Evolutionary conservation across 2,888 invertebrate genomes (phyloP), one percentile per base, ranked within the genome.

Genomic region (Odontomyia ornata): DNA sequence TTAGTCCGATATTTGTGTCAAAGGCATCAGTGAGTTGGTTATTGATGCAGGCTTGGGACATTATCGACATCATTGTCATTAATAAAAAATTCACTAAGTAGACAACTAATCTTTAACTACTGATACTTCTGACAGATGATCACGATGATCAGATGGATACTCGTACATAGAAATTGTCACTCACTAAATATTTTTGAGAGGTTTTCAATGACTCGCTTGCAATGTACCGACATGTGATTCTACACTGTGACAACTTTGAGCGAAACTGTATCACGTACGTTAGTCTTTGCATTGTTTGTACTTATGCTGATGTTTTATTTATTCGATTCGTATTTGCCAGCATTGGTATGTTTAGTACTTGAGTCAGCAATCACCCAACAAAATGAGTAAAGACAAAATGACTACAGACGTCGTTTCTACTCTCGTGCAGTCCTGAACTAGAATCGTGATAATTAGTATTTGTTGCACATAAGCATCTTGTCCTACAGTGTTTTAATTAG

Each of bases 281-380:
- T 60, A 9, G 60, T 7, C 13, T 13, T 7, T 3, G 60, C 18
- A 23, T 25, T 60, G 9, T 60, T 60, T 60, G 25, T 60, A 23
- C 60, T 60, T 60, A 60, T 60, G 43, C 43, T 67, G 43, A 67
- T 67, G 67, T 23, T 67, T 43, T 67, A 67, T 67, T 36, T 21
- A 67, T 67, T 67, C 67, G 67, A 67, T 67, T 67, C 18, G 67
- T 67, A 18, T 67, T 43, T 67, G 18, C 67, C n/a, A 27, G 1
- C 5, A n/a, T 65, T 21, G 23, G 67, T 43, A 36, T 21, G 28
- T 36, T 60, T 23, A 21, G 43, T 67, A 4, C 43, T 67, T 43
- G 23, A 43, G 46, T 67, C 67, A 67, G 43, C 67, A 67, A 67
- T 67, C 67, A 43, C 18, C 27, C n/a, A 67, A n/a, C 21, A 43